Percentiles rank a stretch among this genome's conserved stretches.
These are phyloP conservation scores for Pelodytes ibericus DNA, from an alignment of 2,797 vertebrate species.

Conservation along the genomic window DNA sequence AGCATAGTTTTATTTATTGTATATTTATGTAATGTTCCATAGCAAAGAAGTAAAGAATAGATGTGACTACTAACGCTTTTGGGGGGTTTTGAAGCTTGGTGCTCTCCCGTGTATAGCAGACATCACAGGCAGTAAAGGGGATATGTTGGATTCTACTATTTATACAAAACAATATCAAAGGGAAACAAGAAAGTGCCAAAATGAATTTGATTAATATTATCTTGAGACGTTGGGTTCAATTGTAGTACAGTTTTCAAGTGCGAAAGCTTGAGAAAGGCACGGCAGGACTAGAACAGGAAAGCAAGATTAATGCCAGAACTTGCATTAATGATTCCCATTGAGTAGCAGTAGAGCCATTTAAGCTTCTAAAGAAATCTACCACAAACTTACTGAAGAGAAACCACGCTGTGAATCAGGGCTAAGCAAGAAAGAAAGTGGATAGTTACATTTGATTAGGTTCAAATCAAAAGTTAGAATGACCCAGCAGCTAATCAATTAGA, in stretches of 20 bases:
- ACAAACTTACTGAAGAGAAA: conserved; percentile 27
- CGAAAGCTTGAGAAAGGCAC: conserved; percentile 25
- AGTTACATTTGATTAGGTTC: conserved; percentile 45
- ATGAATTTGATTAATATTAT: conserved; percentile 39
- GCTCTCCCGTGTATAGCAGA: neutral
- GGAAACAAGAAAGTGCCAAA: conserved; percentile 21
- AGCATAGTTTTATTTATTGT: no score
- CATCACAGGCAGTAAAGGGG: neutral
- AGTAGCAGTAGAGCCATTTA: conserved; percentile 41
- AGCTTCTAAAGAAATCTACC: conserved; percentile 48
- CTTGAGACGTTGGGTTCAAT: conserved; percentile 29
- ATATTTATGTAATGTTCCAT: no score
- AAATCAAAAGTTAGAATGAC: conserved; percentile 50
- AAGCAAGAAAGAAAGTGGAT: conserved; percentile 12
- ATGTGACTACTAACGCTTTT: no score
- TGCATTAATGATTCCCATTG: conserved; percentile 45
- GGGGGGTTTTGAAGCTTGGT: neutral
- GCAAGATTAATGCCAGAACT: conserved; percentile 30
- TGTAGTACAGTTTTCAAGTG: conserved; percentile 32
- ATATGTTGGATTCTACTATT: conserved; percentile 6
- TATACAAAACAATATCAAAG: conserved; percentile 35
- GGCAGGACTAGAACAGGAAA: conserved; percentile 21
- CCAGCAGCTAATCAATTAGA: conserved; percentile 53
- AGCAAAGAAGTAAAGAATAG: no score
- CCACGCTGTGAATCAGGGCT: conserved; percentile 38